Evolutionary conservation across 2,888 invertebrate species (phyloP).

Genomic region (Hyalella azteca): DNA sequence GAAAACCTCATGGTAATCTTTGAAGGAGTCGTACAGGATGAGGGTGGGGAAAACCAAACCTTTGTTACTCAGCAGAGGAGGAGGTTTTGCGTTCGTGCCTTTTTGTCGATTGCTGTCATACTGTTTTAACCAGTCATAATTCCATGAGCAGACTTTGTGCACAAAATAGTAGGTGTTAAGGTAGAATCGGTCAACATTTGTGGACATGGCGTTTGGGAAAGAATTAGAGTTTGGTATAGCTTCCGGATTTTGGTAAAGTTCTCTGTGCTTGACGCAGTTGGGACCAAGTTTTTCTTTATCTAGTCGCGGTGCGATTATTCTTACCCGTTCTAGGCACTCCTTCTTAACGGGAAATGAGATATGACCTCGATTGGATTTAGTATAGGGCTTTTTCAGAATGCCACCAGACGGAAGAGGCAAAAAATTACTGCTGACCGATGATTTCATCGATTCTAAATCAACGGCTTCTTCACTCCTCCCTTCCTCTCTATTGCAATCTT

Average conservation of each 20-base stretch:
- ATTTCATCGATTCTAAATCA: background rate
- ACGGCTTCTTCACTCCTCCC: no score
- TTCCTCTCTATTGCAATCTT: no score
- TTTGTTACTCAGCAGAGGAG: conserved; percentile 40
- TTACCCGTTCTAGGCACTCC: conserved; percentile 5
- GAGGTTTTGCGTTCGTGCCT: conserved; percentile 28
- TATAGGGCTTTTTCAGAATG: background rate
- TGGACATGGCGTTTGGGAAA: background rate
- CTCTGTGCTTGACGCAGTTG: background rate
- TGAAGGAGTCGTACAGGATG: conserved; percentile 47
- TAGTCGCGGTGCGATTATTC: conserved; percentile 23
- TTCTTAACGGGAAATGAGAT: background rate
- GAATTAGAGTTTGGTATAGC: no score
- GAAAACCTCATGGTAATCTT: conserved; percentile 52
- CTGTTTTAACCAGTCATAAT: conserved; percentile 53
- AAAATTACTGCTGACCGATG: background rate
- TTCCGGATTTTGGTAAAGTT: no score
- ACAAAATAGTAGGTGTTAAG: conserved; percentile 41
- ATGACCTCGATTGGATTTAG: background rate
- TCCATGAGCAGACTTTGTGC: conserved; percentile 48
- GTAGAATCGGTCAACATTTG: background rate
- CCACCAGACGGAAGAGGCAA: background rate
- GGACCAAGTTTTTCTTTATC: conserved; percentile 32
- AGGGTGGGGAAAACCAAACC: conserved; percentile 47
- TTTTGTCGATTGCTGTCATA: conserved; percentile 40